Evolutionary conservation across 2,797 vertebrate genomes (phyloP).

Genomic region (Dryobates pubescens): DNA sequence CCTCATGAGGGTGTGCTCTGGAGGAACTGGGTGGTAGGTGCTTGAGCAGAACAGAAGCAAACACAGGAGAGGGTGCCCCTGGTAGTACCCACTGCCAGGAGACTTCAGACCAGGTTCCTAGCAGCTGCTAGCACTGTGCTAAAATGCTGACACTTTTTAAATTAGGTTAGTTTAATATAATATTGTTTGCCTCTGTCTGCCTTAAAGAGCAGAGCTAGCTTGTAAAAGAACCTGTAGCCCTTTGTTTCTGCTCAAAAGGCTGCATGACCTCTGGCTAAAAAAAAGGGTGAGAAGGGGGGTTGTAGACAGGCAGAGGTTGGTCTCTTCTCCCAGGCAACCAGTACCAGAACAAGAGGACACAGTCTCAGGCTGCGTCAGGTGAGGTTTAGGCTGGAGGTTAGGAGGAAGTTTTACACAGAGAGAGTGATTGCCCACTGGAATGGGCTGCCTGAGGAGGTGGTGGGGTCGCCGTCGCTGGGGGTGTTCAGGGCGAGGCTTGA

Average conservation of each 20-base stretch:
- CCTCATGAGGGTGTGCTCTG: fast-evolving
- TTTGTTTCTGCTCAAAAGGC: not conserved
- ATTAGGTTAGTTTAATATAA: not conserved
- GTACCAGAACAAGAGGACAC: too few species aligned
- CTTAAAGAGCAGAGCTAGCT: not conserved
- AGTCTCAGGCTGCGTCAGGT: too few species aligned
- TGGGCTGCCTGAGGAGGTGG: too few species aligned
- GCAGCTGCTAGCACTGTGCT: not conserved
- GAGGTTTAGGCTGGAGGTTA: too few species aligned
- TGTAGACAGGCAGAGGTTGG: too few species aligned
- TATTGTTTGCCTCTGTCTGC: not conserved
- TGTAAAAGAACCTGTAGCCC: not conserved
- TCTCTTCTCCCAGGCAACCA: too few species aligned
- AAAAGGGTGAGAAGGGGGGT: not conserved
- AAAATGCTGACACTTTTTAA: not conserved
- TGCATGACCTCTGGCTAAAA: not conserved
- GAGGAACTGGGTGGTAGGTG: not conserved
- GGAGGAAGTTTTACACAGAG: too few species aligned
- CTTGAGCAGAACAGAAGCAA: not conserved
- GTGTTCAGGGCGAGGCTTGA: too few species aligned
- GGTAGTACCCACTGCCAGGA: not conserved
- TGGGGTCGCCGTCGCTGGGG: too few species aligned
- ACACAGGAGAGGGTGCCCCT: not conserved
- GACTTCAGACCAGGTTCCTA: not conserved
- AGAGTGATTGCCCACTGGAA: too few species aligned